phyloP scores from a whole-genome alignment of 2,888 invertebrate species.

The Tetramorium bicarinatum region DNA sequence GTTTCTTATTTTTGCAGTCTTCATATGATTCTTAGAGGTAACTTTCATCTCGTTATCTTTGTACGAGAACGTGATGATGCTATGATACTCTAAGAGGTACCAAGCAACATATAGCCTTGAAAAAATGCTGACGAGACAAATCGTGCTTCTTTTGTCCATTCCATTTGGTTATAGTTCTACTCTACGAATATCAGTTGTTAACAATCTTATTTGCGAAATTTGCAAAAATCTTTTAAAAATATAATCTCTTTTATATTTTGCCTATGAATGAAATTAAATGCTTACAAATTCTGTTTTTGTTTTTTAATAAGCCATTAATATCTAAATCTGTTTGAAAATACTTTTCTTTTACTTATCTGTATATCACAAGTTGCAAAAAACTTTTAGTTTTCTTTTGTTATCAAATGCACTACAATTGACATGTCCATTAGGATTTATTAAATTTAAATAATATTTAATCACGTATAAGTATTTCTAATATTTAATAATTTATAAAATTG shows the following conservation, averaged over 20 bases:
- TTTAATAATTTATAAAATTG: too few species aligned
- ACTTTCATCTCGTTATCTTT: slow-evolving; percentile 66
- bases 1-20: slow-evolving; percentile 53
- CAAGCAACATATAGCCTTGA: slow-evolving; percentile 68
- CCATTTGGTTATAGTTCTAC: slow-evolving; percentile 48
- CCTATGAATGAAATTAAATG: neutral
- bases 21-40: slow-evolving; percentile 63
- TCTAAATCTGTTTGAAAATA: neutral
- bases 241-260: neutral
- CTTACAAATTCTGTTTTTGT: neutral
- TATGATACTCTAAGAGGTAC: slow-evolving; percentile 71
- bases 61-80: slow-evolving; percentile 72
- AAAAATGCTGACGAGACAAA: slow-evolving; percentile 74
- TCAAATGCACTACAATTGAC: neutral
- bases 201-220: neutral
- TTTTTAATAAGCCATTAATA: neutral
- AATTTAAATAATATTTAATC: neutral
- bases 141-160: slow-evolving; percentile 72
- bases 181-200: neutral
- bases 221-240: too few species aligned
- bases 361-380: neutral
- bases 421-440: neutral
- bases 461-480: neutral
- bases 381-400: too few species aligned
- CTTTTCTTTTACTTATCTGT: neutral